These are phyloP conservation scores for Hephaestus fuliginosus DNA, from an alignment of 2,797 vertebrate genomes.

Conservation along the genomic window DNA sequence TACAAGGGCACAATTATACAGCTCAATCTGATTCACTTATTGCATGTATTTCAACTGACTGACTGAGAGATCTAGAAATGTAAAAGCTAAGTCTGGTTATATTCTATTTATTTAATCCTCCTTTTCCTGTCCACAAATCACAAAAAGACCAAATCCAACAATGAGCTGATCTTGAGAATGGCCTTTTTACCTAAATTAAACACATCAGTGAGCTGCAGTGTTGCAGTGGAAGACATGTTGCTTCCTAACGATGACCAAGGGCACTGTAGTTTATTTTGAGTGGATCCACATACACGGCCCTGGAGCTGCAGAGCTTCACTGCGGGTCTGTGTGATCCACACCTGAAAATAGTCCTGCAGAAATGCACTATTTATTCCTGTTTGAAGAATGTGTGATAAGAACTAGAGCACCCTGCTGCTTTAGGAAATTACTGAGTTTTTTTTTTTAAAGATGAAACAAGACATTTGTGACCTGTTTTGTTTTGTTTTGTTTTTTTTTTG, in stretches of 20 bases:
- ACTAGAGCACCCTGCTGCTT: neutral
- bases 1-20: neutral
- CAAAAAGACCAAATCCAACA: neutral
- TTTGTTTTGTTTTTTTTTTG: too few species aligned
- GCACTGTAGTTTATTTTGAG: neutral
- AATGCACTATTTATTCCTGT: conserved; percentile 6
- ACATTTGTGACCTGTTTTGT: conserved; percentile 7
- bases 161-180: too few species aligned
- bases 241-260: neutral
- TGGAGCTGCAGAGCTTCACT: conserved; percentile 4
- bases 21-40: neutral
- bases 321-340: conserved; percentile 23
- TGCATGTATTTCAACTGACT: neutral
- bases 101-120: too few species aligned
- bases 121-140: neutral
- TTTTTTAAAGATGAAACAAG: neutral
- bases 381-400: conserved; percentile 10
- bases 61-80: neutral
- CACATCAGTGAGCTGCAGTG: neutral
- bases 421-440: neutral
- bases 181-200: too few species aligned
- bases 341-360: conserved; percentile 22
- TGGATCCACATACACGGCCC: neutral
- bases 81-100: neutral
- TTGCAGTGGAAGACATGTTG: neutral